Percentiles rank a stretch among this genome's conserved stretches.
phyloP scores from a whole-genome alignment of 2,888 invertebrate genomes.

The Caenorhabditis sulstoni region DNA sequence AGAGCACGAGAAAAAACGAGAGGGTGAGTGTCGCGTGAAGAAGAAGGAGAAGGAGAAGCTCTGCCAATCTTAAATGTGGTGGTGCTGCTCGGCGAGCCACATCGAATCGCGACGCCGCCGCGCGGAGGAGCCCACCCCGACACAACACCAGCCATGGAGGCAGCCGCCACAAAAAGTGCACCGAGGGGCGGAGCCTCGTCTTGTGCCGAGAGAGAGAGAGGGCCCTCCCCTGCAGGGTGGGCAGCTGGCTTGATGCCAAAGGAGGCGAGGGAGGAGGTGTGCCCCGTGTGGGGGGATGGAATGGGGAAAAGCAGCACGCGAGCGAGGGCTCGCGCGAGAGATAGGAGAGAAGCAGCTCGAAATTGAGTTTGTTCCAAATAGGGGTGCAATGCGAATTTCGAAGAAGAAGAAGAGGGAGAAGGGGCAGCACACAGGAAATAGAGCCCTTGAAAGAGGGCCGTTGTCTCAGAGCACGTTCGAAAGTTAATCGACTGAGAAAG shows the following conservation, averaged over 20 bases:
- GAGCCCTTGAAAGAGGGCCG: conserved; percentile 15
- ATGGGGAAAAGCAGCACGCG: not conserved
- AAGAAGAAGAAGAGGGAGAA: conserved; percentile 10
- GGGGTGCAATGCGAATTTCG: conserved; percentile 30
- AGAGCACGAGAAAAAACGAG: conserved; percentile 15
- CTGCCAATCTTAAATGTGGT: conserved; percentile 46
- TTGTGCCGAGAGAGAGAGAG: not conserved
- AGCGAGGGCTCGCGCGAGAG: conserved; percentile 17
- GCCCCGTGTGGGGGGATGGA: not conserved
- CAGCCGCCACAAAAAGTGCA: conserved; percentile 52
- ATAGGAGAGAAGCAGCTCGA: conserved; percentile 8
- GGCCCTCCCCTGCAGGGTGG: conserved; percentile 20
- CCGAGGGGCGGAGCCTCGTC: conserved; percentile 44
- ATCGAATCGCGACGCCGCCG: conserved; percentile 15
- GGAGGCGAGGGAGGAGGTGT: conserved; percentile 39
- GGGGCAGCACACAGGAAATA: conserved; percentile 37
- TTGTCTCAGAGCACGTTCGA: conserved; percentile 29
- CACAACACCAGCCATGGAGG: conserved; percentile 6
- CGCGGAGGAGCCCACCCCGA: conserved; percentile 23
- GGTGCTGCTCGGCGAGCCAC: conserved; percentile 30
- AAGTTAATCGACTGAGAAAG: conserved; percentile 38
- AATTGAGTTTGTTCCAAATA: conserved; percentile 58
- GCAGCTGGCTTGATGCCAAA: conserved; percentile 58
- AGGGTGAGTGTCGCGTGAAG: conserved; percentile 38
- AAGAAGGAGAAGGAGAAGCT: conserved; percentile 9